Conservation (phyloP, 2,797 vertebrate species). For the Gephyroberyx darwinii region DNA sequence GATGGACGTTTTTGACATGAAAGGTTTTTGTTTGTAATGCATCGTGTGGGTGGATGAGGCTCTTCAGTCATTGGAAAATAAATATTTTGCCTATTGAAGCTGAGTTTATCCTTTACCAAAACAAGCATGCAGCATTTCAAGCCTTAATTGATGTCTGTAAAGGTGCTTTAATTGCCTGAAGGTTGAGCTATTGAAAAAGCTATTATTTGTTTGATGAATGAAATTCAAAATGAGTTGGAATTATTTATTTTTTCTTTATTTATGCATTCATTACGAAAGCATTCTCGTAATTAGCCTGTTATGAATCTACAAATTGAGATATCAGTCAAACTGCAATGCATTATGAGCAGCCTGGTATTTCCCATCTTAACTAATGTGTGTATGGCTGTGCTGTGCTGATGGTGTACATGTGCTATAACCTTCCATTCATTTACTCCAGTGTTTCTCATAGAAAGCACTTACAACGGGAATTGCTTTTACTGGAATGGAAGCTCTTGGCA, state of each 20-base stretch:
- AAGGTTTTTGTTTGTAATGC: slow-evolving; percentile 21
- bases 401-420: too few species aligned
- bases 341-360: neutral
- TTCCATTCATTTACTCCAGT: neutral
- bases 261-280: neutral
- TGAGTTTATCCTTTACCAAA: slow-evolving; percentile 36
- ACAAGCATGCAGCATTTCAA: slow-evolving; percentile 23
- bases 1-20: slow-evolving; percentile 11
- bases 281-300: too few species aligned
- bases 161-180: slow-evolving; percentile 20
- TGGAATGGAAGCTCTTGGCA: slow-evolving; percentile 25
- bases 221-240: neutral
- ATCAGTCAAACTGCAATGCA: neutral
- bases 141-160: slow-evolving; percentile 10
- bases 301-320: slow-evolving; percentile 3
- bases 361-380: neutral
- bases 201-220: neutral
- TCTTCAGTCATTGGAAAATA: slow-evolving; percentile 39
- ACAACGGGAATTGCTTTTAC: neutral
- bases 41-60: neutral
- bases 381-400: neutral
- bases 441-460: neutral
- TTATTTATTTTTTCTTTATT: slow-evolving; percentile 9
- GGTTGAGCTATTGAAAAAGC: slow-evolving; percentile 1
- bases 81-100: slow-evolving; percentile 21